These are phyloP conservation scores for Acronicta psi DNA, from an alignment of 2,888 invertebrate genomes.

Conservation along the genomic window DNA sequence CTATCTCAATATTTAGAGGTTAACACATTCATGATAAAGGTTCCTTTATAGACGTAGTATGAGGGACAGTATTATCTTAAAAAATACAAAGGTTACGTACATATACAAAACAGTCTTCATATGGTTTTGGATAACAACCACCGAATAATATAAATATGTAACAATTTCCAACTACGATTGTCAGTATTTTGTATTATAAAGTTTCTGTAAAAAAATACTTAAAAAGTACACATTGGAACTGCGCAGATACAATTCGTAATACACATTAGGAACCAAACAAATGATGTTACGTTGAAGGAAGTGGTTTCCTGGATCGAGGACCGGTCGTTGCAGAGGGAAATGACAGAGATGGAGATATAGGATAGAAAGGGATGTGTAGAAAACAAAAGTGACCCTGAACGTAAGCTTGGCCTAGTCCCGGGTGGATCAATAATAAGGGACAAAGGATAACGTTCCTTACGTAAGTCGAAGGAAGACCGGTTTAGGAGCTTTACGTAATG, in stretches of 20 bases:
- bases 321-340: conserved; percentile 65
- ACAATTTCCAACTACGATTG: conserved; percentile 16
- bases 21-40: conserved; percentile 16
- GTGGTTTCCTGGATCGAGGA: conserved; percentile 59
- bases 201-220: conserved; percentile 9
- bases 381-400: conserved; percentile 79
- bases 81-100: conserved; percentile 16
- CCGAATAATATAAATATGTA: conserved; percentile 1
- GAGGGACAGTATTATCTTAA: conserved; percentile 19
- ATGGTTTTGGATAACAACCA: conserved; percentile 1
- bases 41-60: conserved; percentile 8
- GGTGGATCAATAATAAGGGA: conserved; percentile 69
- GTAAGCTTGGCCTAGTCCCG: conserved; percentile 67
- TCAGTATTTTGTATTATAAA: conserved; percentile 3
- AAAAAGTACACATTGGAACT: conserved; percentile 25
- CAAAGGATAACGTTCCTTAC: conserved; percentile 43
- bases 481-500: conserved; percentile 21
- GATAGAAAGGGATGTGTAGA: conserved; percentile 62
- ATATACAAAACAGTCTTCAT: conserved; percentile 10
- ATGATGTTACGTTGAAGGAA: conserved; percentile 13
- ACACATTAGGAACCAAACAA: conserved; percentile 9
- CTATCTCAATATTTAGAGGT: conserved; percentile 12
- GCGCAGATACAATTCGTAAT: conserved; percentile 26
- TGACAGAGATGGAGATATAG: conserved; percentile 53
- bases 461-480: conserved; percentile 34